Evolutionary conservation across 2,113 vertebrate genomes (phyloP).

Genomic region (Apeltes quadracus): DNA sequence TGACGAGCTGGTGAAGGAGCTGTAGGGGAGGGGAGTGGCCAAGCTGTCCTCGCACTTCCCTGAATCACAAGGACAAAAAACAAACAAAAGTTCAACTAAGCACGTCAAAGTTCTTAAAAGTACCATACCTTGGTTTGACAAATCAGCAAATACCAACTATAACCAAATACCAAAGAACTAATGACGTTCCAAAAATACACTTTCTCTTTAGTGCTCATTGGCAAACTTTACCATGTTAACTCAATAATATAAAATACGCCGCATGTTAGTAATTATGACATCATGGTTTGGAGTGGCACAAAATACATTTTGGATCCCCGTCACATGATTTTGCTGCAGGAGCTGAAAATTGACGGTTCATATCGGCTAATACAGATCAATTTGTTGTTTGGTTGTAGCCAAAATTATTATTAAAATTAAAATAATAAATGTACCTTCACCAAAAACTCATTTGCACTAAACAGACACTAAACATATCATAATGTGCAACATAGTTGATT

Average conservation of each 20-base stretch:
- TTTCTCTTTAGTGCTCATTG: neutral
- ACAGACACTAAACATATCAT: too few species aligned
- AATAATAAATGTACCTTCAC: too few species aligned
- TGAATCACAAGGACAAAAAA: constrained; percentile 47
- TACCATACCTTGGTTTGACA: neutral
- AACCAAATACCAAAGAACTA: too few species aligned
- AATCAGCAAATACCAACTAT: neutral
- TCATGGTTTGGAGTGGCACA: neutral
- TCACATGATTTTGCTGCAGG: too few species aligned
- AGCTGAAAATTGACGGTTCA: too few species aligned
- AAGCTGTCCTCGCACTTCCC: constrained; percentile 92
- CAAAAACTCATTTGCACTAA: too few species aligned
- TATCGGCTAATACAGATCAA: too few species aligned
- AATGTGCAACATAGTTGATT: too few species aligned
- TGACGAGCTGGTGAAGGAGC: constrained; percentile 90
- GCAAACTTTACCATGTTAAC: neutral
- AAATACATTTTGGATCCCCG: too few species aligned
- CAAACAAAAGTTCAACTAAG: neutral
- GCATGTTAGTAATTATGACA: neutral
- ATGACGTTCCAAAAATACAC: neutral
- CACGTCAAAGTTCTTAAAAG: neutral
- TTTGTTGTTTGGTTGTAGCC: too few species aligned
- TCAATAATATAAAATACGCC: neutral
- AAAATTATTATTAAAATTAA: too few species aligned
- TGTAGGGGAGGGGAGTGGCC: constrained; percentile 85